Base-by-base conservation (phyloP, 2,888 invertebrate species). In the Yponomeuta sedellus region DNA sequence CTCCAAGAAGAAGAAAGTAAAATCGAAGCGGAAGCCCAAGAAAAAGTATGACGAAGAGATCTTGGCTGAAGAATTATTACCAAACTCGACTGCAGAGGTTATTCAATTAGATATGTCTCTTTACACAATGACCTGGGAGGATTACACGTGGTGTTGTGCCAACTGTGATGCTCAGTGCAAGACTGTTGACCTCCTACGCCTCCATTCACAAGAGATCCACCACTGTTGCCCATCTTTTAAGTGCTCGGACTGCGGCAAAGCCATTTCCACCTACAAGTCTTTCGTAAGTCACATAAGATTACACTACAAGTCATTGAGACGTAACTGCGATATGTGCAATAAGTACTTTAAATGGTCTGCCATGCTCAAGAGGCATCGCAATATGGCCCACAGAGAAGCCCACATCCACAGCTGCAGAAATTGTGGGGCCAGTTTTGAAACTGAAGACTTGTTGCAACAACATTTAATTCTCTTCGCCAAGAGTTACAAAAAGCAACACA, bases 201-300 rank as follows among this genome's bases (percentile, higher is more conserved):
- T 90, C 1, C 91, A 91, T 70, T 82, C 88, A 0, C 61, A 86
- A 58, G 85, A 90, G 74, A 89, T 88, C 69, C 91, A 90, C 67
- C 70, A 78, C 0, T 74, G 74, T 8, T 91, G 91, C 68, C 87
- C 87, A 52, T 68, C 77, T 0, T 89, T 88, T 65, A 90, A 90
- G 70, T 90, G 90, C 69, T 77, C 83, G 0, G 86, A 88, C 4
- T 91, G 91, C 1, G 75, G 77, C 0, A 88, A 86, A 73, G 78
- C 84, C 0, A 70, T 82, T 0, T 72, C 74, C 0, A 86, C 75
- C 59, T 86, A 77, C 67, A 80, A 81, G 68, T 71, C 78, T 0
- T 89, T 89, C 40, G 69, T 90, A 0, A 84, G 80, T 67, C 91
- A 91, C 70, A 81, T 83, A 1, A 73, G 86, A 8, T 72, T 78